Base-by-base conservation (phyloP, 30 jellyfish, hydroid and myxozoan genomes). In the Aurelia sp. region DNA sequence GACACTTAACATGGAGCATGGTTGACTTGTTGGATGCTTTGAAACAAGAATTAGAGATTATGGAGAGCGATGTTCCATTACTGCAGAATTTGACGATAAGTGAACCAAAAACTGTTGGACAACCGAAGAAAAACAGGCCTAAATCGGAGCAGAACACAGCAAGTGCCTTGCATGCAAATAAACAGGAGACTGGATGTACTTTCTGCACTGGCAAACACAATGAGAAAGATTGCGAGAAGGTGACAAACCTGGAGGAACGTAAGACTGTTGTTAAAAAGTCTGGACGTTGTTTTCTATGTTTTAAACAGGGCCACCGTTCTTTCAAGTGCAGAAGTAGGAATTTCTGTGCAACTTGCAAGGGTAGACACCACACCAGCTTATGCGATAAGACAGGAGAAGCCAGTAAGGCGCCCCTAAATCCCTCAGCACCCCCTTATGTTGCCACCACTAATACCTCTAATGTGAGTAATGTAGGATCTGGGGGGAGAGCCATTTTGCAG, bases 401-500 rank as follows among this genome's bases (percentile, higher is more conserved):
- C 60, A 24, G 13, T 8, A 67, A 15, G 3, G 8, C 1, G 0
- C 38, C 13, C 11, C 79, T 8, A 35, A 9, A 70, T 27, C 40
- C 31, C 9, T 64, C 53, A 12, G 9, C 16, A 51, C 47, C 63
- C 91, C 86, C 8, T 5, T 5, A 58, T 12, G 57, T 31, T 8
- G 16, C 4, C 6, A 65, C 89, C 30, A 63, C 27, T 4, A 50
- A 81, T 68, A n/a, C 79, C 16, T 62, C 79, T 16, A 58, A 81
- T 16, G 68, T 78, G 24, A 81, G 82, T n/a, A 78, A 30, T 38
- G 59, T 60, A 4, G 72, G 15, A n/a, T 57, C 27, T 30, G 89
- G 89, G 78, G 89, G 74, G 68, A 78, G 89, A 8, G 89, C 59
- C 40, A 64, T 41, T 24, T 20, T 78, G 78, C 78, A 78, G 38